These are phyloP conservation scores for Calephelis nemesis DNA, from an alignment of 1,140 invertebrate genomes.

Conservation along the genomic window DNA sequence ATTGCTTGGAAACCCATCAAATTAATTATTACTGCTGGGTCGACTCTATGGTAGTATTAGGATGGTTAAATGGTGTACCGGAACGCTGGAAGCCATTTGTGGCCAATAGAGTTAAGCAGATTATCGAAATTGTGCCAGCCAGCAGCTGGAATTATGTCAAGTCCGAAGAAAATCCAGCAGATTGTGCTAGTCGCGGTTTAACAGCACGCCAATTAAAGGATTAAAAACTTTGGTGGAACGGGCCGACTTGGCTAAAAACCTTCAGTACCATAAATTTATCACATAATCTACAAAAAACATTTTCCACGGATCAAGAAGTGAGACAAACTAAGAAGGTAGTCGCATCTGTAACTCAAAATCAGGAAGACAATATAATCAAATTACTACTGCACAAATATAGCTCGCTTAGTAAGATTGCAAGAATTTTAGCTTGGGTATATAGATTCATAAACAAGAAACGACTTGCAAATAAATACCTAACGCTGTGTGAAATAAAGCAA, in stretches of 20 bases:
- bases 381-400: slow-evolving; percentile 29
- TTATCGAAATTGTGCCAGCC: slow-evolving; percentile 27
- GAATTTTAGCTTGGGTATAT: slow-evolving; percentile 30
- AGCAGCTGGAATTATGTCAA: slow-evolving; percentile 33
- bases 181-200: slow-evolving; percentile 36
- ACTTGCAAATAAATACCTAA: slow-evolving; percentile 13
- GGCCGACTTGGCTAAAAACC: slow-evolving; percentile 29
- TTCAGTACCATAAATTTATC: slow-evolving; percentile 18
- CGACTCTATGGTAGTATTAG: slow-evolving; percentile 31
- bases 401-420: slow-evolving; percentile 25
- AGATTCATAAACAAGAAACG: slow-evolving; percentile 26
- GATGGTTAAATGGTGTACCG: slow-evolving; percentile 29
- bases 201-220: slow-evolving; percentile 27
- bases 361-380: slow-evolving; percentile 22
- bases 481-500: slow-evolving; percentile 23
- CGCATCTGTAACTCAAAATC: slow-evolving; percentile 13
- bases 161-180: slow-evolving; percentile 27
- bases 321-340: slow-evolving; percentile 23
- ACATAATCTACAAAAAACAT: background rate
- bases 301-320: slow-evolving; percentile 28
- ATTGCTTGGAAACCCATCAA: slow-evolving; percentile 21
- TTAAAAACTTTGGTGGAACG: slow-evolving; percentile 34
- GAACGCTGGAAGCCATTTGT: slow-evolving; percentile 6
- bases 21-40: slow-evolving; percentile 29
- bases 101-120: slow-evolving; percentile 27